Conservation (phyloP, 2,797 vertebrate genomes). For the Hafferia zeledoni region DNA sequence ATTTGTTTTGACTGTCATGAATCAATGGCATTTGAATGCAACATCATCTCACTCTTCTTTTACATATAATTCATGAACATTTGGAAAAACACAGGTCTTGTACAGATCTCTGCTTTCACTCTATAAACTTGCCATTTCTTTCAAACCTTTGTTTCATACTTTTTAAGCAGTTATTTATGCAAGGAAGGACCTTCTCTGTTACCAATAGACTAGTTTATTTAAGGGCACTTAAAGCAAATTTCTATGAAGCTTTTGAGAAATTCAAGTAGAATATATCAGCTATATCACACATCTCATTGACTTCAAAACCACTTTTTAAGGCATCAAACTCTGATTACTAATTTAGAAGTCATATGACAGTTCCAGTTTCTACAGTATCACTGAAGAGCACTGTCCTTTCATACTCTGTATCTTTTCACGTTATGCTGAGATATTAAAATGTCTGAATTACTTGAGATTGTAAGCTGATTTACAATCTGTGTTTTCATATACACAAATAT, state of each 20-base stretch:
- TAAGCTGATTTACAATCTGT: not conserved
- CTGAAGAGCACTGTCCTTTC: not conserved
- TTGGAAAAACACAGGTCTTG: not conserved
- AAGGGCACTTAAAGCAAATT: not conserved
- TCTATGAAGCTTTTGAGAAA: not conserved
- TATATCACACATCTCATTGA: not conserved
- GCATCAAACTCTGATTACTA: not conserved
- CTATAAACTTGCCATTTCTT: not conserved
- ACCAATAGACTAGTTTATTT: not conserved
- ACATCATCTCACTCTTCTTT: not conserved
- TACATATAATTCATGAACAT: not conserved
- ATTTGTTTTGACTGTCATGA: slow-evolving; percentile 35
- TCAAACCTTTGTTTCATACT: not conserved
- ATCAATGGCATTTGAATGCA: not conserved
- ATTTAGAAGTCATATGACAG: not conserved
- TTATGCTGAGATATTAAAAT: not conserved
- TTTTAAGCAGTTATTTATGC: not conserved
- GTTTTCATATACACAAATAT: not conserved
- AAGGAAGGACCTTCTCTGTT: not conserved
- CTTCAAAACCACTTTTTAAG: not conserved
- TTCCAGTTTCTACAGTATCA: not conserved
- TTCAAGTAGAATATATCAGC: not conserved
- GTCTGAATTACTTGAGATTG: not conserved
- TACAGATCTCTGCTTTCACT: not conserved
- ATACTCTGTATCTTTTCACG: not conserved